phyloP scores from a whole-genome alignment of 1,140 invertebrate species.

The Hylyphantes graminicola region DNA sequence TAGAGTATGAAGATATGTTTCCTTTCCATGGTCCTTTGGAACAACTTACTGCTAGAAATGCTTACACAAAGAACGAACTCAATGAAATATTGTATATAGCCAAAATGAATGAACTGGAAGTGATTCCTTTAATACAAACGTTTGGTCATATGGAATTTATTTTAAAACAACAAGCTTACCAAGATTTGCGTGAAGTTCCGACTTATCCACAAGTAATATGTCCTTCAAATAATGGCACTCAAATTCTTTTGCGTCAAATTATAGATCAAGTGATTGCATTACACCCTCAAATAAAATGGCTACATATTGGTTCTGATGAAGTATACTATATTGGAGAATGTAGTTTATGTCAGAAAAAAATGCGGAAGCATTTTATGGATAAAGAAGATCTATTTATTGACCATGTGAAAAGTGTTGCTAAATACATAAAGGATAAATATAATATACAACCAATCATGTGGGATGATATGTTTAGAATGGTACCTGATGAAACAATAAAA shows the following conservation, averaged over 20 bases:
- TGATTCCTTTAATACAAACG: conserved; percentile 74
- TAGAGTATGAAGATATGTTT: conserved; percentile 74
- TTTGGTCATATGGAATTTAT: conserved; percentile 75
- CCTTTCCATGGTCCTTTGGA: conserved; percentile 68
- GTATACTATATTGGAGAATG: conserved; percentile 70
- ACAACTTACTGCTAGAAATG: conserved; percentile 73
- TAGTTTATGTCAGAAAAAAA: conserved; percentile 67
- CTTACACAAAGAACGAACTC: conserved; percentile 70
- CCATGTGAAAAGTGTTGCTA: conserved; percentile 69
- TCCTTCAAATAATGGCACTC: conserved; percentile 69
- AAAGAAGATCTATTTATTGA: conserved; percentile 70
- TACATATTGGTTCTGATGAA: conserved; percentile 71
- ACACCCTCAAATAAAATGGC: conserved; percentile 67
- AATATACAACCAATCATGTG: conserved; percentile 75
- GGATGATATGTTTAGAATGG: conserved; percentile 74
- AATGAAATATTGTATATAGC: conserved; percentile 67
- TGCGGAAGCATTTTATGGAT: conserved; percentile 68
- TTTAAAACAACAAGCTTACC: conserved; percentile 71
- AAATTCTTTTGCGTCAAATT: conserved; percentile 71
- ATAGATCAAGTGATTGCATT: conserved; percentile 70
- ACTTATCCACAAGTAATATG: conserved; percentile 72
- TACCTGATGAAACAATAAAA: conserved; percentile 64
- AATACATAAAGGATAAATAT: conserved; percentile 68
- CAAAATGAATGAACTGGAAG: conserved; percentile 67
- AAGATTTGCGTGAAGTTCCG: conserved; percentile 71